Percentiles rank a stretch among this genome's conserved stretches.
Evolutionary conservation across 2,113 vertebrate genomes (phyloP).

Genomic region (Sterrhoptilus dennistouni): DNA sequence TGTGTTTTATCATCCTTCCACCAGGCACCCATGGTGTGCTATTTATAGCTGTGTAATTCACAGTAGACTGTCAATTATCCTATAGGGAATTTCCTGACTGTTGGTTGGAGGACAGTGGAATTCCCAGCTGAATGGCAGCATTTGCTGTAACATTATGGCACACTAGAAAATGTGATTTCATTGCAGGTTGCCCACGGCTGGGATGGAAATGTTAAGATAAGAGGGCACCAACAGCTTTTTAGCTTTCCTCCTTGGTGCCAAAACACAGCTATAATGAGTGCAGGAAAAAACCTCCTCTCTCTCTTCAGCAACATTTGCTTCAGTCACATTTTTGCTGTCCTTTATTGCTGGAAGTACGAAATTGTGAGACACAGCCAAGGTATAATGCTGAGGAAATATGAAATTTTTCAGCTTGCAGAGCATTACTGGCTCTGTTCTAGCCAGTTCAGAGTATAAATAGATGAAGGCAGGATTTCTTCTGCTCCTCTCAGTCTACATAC

Average conservation of each 20-base stretch:
- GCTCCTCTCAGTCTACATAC: background rate
- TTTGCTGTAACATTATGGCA: constrained; percentile 25
- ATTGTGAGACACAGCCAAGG: background rate
- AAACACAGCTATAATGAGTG: background rate
- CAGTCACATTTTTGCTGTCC: background rate
- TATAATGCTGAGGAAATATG: background rate
- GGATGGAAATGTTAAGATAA: constrained; percentile 33
- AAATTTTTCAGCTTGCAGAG: background rate
- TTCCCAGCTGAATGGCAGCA: constrained; percentile 2
- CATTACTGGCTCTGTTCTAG: background rate
- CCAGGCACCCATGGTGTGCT: constrained; percentile 11
- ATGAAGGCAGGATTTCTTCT: background rate
- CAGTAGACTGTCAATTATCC: constrained; percentile 15
- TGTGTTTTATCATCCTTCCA: constrained; percentile 51
- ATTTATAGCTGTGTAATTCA: constrained; percentile 64
- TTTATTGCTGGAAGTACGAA: background rate
- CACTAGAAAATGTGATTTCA: constrained; percentile 16
- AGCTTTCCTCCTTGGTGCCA: background rate
- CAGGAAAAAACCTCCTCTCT: background rate
- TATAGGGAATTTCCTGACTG: background rate
- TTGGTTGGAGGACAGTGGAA: constrained; percentile 23
- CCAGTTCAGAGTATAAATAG: background rate
- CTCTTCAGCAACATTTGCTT: background rate
- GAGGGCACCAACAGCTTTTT: background rate
- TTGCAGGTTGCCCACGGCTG: background rate